Conservation (phyloP, 2,113 vertebrate genomes). For the Crotalus horridus region DNA sequence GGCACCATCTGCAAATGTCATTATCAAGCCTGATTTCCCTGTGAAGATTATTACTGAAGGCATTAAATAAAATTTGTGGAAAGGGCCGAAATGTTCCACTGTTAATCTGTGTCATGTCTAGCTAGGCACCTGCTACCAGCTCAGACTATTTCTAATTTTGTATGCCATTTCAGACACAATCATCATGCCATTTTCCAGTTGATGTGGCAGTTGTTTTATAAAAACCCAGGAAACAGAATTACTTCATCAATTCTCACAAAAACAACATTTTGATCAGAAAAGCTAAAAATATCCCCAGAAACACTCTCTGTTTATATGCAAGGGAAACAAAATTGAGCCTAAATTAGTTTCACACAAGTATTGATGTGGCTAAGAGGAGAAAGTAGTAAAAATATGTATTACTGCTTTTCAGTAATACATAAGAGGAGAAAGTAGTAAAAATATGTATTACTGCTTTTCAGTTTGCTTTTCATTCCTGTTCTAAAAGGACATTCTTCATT, state of each 20-base stretch:
- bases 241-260: conserved; percentile 23
- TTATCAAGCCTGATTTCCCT: conserved; percentile 41
- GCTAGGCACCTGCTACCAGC: conserved; percentile 43
- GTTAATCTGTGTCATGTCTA: conserved; percentile 49
- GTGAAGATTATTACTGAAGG: conserved; percentile 53
- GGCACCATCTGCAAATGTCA: conserved; percentile 21
- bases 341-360: conserved; percentile 25
- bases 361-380: not conserved
- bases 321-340: conserved; percentile 35
- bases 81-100: conserved; percentile 47
- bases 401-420: not conserved
- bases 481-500: not conserved
- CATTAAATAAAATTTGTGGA: conserved; percentile 56
- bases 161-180: conserved; percentile 45
- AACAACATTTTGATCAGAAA: conserved; percentile 26
- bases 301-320: conserved; percentile 14
- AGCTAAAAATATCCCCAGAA: conserved; percentile 21
- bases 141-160: conserved; percentile 49
- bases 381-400: not conserved
- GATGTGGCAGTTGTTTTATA: conserved; percentile 32
- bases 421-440: not conserved
- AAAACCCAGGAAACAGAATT: conserved; percentile 1
- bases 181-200: not conserved
- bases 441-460: not conserved
- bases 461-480: not conserved